Evolutionary conservation across 2,113 vertebrate species (phyloP).

Genomic region (Herpetotheres cachinnans): DNA sequence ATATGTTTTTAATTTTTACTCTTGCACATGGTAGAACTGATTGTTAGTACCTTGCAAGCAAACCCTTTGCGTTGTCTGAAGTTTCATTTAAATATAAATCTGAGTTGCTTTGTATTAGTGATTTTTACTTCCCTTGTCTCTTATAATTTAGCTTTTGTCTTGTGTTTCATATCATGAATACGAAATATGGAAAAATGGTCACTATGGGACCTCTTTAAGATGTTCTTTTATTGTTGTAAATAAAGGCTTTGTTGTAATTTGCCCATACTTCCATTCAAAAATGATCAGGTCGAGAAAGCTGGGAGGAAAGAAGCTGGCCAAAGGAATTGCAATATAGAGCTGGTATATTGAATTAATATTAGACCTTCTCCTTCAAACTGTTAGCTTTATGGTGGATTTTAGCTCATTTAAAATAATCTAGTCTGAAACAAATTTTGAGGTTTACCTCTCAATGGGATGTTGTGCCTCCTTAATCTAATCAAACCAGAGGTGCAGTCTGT

Average conservation of each 20-base stretch:
- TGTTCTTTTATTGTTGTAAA: background rate
- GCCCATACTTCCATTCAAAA: background rate
- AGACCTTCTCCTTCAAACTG: background rate
- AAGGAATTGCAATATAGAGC: background rate
- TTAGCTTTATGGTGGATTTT: background rate
- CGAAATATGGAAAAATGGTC: background rate
- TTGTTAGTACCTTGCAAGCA: background rate
- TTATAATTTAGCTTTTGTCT: background rate
- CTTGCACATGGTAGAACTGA: background rate
- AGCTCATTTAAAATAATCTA: background rate
- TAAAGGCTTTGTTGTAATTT: background rate
- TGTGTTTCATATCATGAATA: background rate
- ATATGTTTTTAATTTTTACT: background rate
- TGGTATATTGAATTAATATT: background rate
- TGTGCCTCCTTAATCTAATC: background rate
- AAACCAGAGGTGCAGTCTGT: background rate
- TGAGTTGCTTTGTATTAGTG: background rate
- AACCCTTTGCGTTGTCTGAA: background rate
- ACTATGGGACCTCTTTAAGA: background rate
- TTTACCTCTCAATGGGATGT: background rate
- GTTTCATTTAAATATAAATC: background rate
- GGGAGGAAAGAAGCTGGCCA: background rate
- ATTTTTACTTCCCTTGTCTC: background rate
- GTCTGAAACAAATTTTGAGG: background rate
- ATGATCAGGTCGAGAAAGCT: background rate